Conservation (phyloP, 2,113 vertebrate species). For the Oncorhynchus mykiss region DNA sequence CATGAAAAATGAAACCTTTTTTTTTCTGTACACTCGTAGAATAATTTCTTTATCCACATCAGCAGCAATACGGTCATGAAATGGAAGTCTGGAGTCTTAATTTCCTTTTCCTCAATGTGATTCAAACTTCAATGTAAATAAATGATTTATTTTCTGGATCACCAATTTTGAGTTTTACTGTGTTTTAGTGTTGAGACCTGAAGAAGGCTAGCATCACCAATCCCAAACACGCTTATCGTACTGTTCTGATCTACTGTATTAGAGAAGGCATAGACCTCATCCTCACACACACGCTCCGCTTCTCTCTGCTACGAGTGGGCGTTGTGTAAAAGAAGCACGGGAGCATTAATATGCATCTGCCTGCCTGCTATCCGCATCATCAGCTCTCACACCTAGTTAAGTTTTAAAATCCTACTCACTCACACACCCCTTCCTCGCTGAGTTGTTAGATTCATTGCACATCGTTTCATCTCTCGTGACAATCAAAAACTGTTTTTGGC, state of each 20-base stretch:
- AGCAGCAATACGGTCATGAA: conserved; percentile 18
- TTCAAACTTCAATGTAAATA: conserved; percentile 66
- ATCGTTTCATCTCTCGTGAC: conserved; percentile 70
- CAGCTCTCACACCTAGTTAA: conserved; percentile 63
- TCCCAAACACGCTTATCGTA: neutral
- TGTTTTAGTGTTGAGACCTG: neutral
- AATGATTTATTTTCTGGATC: conserved; percentile 57
- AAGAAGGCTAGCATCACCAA: neutral
- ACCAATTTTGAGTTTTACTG: conserved; percentile 35
- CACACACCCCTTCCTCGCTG: conserved; percentile 2
- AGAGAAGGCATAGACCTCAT: neutral
- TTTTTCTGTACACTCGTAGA: neutral
- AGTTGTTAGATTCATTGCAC: conserved; percentile 69
- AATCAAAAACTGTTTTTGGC: conserved; percentile 69
- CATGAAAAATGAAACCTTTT: neutral
- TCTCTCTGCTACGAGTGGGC: conserved; percentile 42
- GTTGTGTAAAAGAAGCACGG: conserved; percentile 47
- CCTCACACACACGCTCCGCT: neutral
- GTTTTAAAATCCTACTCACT: conserved; percentile 64
- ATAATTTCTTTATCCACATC: neutral
- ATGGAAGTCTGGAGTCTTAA: conserved; percentile 5
- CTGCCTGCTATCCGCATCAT: conserved; percentile 60
- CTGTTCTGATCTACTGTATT: neutral
- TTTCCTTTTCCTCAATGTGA: conserved; percentile 32
- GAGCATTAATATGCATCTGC: conserved; percentile 71